Conservation (phyloP, 2,113 vertebrate species). For the Butastur rufipennis region DNA sequence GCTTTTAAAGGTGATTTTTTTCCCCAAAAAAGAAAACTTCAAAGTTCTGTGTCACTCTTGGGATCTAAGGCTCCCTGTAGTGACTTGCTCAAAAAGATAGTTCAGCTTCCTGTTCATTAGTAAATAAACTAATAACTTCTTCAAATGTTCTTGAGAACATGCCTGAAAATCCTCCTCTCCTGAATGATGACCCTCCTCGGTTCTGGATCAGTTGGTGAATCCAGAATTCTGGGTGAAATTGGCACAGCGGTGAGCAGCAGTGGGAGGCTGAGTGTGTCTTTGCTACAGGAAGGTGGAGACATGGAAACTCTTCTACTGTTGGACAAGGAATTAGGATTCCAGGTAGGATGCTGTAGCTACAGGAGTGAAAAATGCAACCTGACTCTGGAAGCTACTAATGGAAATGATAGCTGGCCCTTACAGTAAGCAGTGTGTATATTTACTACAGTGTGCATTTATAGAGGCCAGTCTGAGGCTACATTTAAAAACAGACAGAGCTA, state of each 20-base stretch:
- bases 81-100: background rate
- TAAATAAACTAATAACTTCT: background rate
- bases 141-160: background rate
- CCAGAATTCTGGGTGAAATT: background rate
- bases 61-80: background rate
- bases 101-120: background rate
- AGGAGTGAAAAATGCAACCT: background rate
- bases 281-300: background rate
- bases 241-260: accelerated
- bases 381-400: background rate
- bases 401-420: background rate
- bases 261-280: background rate
- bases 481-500: background rate
- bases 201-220: background rate
- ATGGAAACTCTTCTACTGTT: background rate
- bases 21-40: background rate
- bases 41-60: background rate
- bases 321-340: background rate
- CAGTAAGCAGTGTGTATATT: accelerated
- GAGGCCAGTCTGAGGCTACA: background rate
- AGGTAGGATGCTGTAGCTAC: background rate
- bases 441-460: background rate
- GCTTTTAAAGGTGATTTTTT: background rate
- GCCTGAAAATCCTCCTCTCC: background rate
- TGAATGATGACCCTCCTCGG: accelerated